Conservation (phyloP, 2,113 vertebrate species). For the Tapirus terrestris region DNA sequence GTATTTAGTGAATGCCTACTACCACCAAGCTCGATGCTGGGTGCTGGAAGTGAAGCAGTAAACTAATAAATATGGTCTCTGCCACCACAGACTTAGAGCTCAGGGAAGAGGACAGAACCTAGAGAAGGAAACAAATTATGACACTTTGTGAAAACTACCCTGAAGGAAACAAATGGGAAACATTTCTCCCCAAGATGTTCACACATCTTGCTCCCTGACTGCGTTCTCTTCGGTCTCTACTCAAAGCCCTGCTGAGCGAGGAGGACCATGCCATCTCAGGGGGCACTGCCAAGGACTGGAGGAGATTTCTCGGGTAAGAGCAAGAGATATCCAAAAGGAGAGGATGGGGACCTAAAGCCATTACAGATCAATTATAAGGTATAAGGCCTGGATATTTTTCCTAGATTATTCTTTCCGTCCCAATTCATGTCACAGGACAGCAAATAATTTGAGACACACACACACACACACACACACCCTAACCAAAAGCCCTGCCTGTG, state of each 20-base stretch:
- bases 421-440: neutral
- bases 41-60: no score
- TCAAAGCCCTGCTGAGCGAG: neutral
- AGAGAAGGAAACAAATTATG: neutral
- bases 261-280: fast-evolving
- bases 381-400: neutral
- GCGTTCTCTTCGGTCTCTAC: neutral
- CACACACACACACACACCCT: no score
- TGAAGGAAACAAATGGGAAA: neutral
- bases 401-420: neutral
- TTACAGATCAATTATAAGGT: neutral
- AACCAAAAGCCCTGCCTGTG: neutral
- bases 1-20: neutral
- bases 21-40: neutral
- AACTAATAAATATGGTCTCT: neutral
- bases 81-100: neutral
- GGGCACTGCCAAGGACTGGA: neutral
- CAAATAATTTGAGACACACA: neutral
- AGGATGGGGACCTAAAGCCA: neutral
- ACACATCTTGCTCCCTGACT: neutral
- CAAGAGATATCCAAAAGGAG: neutral
- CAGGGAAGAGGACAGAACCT: neutral
- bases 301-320: neutral
- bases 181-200: neutral
- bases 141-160: neutral